Evolutionary conservation across 1,140 invertebrate species (phyloP), one percentile per base, ranked within the genome.

Genomic region (Drosophila insularis): DNA sequence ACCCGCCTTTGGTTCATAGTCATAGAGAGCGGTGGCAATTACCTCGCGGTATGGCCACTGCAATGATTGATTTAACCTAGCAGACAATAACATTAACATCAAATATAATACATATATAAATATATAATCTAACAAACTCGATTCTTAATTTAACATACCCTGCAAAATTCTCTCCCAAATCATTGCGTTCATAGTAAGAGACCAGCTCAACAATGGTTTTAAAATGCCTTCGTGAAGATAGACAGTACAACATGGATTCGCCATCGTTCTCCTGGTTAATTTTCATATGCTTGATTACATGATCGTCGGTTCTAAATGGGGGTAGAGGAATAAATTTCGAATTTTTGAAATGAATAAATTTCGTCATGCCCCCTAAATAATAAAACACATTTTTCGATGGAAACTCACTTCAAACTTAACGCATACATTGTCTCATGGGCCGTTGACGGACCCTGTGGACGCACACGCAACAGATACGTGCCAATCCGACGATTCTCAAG

Each of bases 151-250:
- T n/a, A 0, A 8, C 70, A 91, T 91, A 95, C 95, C 95, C 95
- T n/a, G 95, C 95, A 92, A 99, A 99, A 92, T 98, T 98, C 93
- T 98, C 97, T 1, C 95, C 94, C 56, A 99, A 93, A 89, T 96
- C 97, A 66, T 95, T 96, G 56, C 96, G 94, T 92, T 98, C 96
- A 92, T 99, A 99, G 92, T 96, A 98, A 46, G 95, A 95, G 54
- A 99, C 95, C 23, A 99, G 93, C 91, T 98, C 97, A 79, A 97
- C 95, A 62, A 98, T 95, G 82, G 95, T 96, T 84, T 96, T 96
- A 90, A 99, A 99, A 91, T 96, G 98, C 58, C 97, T 94, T n/a
- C 96, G 96, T 89, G 97, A 95, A 13, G 97, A 98, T 17, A 99
- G 93, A 92, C 95, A 98, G 92, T 96, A 97, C 58, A 95, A 94